These are phyloP conservation scores for Drosophila glabriapex DNA, from an alignment of 2,888 invertebrate genomes.

Conservation along the genomic window DNA sequence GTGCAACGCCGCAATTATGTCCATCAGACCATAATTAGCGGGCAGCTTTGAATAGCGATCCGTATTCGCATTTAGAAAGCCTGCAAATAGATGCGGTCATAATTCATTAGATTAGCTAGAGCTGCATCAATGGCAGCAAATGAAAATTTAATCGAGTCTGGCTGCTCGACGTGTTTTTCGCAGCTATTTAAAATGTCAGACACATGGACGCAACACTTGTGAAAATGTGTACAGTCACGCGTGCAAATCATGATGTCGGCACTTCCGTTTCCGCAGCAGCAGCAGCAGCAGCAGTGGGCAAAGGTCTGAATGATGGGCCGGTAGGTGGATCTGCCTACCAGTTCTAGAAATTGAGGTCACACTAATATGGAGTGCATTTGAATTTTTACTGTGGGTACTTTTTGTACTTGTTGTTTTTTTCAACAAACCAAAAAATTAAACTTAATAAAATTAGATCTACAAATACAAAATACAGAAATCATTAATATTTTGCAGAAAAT, in stretches of 20 bases:
- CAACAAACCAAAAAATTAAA: background rate
- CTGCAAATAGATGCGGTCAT: slow-evolving; percentile 86
- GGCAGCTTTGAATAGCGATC: slow-evolving; percentile 94
- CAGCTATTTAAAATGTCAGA: slow-evolving; percentile 65
- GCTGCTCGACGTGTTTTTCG: slow-evolving; percentile 22
- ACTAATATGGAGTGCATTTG: slow-evolving; percentile 61
- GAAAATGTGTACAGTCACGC: slow-evolving; percentile 73
- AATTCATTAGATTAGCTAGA: slow-evolving; percentile 37
- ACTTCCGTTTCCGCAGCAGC: slow-evolving; percentile 72
- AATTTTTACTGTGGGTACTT: slow-evolving; percentile 42
- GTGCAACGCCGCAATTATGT: slow-evolving; percentile 97
- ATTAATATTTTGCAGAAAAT: background rate
- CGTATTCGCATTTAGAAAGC: slow-evolving; percentile 95
- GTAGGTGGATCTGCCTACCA: background rate
- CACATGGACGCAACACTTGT: slow-evolving; percentile 58
- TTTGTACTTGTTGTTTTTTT: background rate
- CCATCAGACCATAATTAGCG: slow-evolving; percentile 99
- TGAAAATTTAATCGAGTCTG: slow-evolving; percentile 62
- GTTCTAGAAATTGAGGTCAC: slow-evolving; percentile 62
- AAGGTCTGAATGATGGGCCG: background rate
- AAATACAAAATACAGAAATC: background rate
- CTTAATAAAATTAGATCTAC: background rate
- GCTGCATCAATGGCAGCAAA: slow-evolving; percentile 40
- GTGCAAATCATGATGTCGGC: slow-evolving; percentile 79
- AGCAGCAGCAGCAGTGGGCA: slow-evolving; percentile 8